phyloP scores from a whole-genome alignment of 2,113 vertebrate species.

The Takifugu bimaculatus region DNA sequence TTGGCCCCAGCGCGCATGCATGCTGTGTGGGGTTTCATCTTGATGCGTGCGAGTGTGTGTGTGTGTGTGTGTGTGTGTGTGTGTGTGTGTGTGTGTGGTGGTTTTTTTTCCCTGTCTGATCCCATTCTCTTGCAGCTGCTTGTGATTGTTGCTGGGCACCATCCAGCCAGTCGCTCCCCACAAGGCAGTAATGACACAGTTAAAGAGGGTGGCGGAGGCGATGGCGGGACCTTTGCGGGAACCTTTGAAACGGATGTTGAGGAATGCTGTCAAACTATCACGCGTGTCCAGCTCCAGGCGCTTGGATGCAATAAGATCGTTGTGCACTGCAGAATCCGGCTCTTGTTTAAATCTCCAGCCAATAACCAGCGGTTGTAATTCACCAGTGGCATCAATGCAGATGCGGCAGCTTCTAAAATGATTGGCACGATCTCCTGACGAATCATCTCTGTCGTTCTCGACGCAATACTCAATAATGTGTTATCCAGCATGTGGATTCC shows the following conservation, averaged over 20 bases:
- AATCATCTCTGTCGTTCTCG: no score
- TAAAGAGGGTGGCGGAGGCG: slow-evolving; percentile 42
- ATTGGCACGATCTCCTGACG: no score
- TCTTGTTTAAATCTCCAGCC: slow-evolving; percentile 29
- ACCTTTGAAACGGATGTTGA: slow-evolving; percentile 38
- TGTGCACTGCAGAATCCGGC: slow-evolving; percentile 10
- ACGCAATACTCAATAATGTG: no score
- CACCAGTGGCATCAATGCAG: no score
- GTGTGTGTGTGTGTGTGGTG: slow-evolving; percentile 27
- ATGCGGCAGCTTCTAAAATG: no score
- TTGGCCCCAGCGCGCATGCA: no score
- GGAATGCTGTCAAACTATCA: not conserved
- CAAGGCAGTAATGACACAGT: slow-evolving; percentile 66
- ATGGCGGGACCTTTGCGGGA: slow-evolving; percentile 31
- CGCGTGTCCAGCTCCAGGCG: slow-evolving; percentile 5
- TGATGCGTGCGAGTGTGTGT: slow-evolving; percentile 3
- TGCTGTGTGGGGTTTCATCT: slow-evolving; percentile 15
- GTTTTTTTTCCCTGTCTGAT: slow-evolving; percentile 48
- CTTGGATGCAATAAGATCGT: slow-evolving; percentile 11
- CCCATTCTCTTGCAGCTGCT: slow-evolving; percentile 63
- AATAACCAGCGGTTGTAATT: no score
- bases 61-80: slow-evolving; percentile 4
- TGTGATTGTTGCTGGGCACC: slow-evolving; percentile 66
- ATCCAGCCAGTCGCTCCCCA: slow-evolving; percentile 42
- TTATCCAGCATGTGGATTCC: no score